Evolutionary conservation across 2,888 invertebrate species (phyloP).

Genomic region (Pegoplata infirma): DNA sequence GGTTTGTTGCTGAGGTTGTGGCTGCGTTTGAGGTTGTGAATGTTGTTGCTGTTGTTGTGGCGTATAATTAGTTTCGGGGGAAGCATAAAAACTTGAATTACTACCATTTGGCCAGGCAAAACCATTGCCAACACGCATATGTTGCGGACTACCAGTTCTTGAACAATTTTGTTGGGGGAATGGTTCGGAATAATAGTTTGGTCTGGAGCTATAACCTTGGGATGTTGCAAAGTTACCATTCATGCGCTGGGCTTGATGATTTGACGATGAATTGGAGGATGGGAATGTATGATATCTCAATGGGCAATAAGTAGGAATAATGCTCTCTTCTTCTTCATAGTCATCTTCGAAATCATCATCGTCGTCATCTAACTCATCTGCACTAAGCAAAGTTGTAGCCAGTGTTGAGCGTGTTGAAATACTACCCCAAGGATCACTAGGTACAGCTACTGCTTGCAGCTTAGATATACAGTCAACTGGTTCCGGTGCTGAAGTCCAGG

Average conservation of each 20-base stretch:
- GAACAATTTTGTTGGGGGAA: conserved; percentile 78
- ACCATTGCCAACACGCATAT: conserved; percentile 69
- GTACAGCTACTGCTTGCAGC: conserved; percentile 85
- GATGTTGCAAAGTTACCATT: conserved; percentile 67
- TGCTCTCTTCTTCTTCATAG: conserved; percentile 78
- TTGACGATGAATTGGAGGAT: conserved; percentile 63
- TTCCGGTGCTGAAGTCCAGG: conserved; percentile 74
- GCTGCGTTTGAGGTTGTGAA: conserved; percentile 59
- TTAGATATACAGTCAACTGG: conserved; percentile 82
- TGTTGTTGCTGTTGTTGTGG: conserved; percentile 57
- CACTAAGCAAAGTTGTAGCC: conserved; percentile 76
- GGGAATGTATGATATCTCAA: conserved; percentile 75
- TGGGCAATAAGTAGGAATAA: conserved; percentile 77
- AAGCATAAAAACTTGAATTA: conserved; percentile 52
- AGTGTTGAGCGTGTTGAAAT: conserved; percentile 76
- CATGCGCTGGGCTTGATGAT: conserved; percentile 58
- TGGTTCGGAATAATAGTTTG: conserved; percentile 78
- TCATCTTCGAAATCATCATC: conserved; percentile 78
- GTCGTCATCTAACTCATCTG: conserved; percentile 77
- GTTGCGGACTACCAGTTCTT: conserved; percentile 80
- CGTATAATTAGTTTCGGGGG: conserved; percentile 39
- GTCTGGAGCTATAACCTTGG: conserved; percentile 74
- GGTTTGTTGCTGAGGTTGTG: conserved; percentile 81
- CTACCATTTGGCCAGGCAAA: conserved; percentile 71
- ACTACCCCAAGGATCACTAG: conserved; percentile 80